Evolutionary conservation across 2,113 vertebrate genomes (phyloP).

Genomic region (Anguilla japonica): DNA sequence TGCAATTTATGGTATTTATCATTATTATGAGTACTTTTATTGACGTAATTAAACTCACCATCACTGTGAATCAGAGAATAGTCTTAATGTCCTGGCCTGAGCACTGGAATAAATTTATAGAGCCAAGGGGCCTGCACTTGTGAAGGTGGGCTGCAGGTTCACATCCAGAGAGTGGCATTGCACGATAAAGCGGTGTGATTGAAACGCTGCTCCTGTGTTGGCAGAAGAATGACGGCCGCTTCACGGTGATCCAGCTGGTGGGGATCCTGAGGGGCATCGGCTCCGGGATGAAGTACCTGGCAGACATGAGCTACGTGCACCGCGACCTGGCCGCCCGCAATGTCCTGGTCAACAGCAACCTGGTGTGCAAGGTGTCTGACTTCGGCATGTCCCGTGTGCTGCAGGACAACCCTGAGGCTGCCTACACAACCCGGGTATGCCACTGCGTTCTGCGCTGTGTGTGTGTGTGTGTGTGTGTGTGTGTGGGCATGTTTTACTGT

Average conservation of each 20-base stretch:
- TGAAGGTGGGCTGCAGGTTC: neutral
- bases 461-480: no score
- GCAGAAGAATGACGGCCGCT: constrained; percentile 96
- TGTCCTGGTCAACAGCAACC: constrained; percentile 96
- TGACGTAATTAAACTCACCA: no score
- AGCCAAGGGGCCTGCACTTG: neutral
- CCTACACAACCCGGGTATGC: constrained; percentile 93
- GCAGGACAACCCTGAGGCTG: constrained; percentile 93
- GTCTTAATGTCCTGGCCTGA: neutral
- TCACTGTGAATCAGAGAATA: no score
- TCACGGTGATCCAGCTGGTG: constrained; percentile 96
- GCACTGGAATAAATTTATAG: no score
- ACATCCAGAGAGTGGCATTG: neutral
- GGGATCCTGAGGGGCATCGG: constrained; percentile 95
- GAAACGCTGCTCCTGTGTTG: neutral
- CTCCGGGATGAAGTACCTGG: constrained; percentile 97
- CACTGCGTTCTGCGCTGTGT: no score
- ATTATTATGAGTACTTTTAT: no score
- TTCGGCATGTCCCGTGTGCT: constrained; percentile 97
- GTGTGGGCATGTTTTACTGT: no score
- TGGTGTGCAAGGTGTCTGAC: constrained; percentile 98
- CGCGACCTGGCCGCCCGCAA: constrained; percentile 93
- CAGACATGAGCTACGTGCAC: constrained; percentile 98
- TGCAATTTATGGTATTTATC: neutral
- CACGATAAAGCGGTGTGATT: neutral